phyloP scores from a whole-genome alignment of 1,140 invertebrate genomes.

The Stegodyphus dumicola region DNA sequence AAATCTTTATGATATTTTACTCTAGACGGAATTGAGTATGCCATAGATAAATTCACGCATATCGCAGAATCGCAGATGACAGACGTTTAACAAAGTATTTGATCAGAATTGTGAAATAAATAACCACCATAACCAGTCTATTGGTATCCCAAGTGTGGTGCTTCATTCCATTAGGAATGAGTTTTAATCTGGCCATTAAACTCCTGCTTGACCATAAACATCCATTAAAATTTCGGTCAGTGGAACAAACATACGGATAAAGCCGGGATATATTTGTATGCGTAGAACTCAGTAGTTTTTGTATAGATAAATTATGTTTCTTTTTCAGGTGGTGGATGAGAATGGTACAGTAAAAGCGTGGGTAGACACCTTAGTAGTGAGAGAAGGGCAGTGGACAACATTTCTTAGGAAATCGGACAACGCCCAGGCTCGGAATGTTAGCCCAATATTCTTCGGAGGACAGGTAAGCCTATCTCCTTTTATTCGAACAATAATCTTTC shows the following conservation, averaged over 20 bases:
- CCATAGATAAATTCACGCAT: no score
- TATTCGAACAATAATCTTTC: no score
- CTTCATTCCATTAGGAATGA: neutral
- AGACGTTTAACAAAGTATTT: no score
- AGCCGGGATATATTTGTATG: neutral
- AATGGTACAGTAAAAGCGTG: constrained; percentile 46
- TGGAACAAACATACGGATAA: neutral
- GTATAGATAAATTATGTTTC: neutral
- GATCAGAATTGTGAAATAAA: no score
- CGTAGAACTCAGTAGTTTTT: neutral
- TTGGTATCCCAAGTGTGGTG: neutral
- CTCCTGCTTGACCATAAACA: neutral
- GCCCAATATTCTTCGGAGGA: constrained; percentile 46
- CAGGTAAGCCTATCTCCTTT: constrained; percentile 20
- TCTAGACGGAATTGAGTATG: no score
- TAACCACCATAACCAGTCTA: no score
- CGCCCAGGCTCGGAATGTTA: constrained; percentile 20
- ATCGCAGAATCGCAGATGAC: no score
- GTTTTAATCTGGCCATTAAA: neutral
- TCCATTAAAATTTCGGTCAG: neutral
- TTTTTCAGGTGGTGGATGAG: constrained; percentile 53
- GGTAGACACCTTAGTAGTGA: constrained; percentile 36
- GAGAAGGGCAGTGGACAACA: constrained; percentile 48
- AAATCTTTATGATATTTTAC: no score
- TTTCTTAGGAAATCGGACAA: constrained; percentile 47